Evolutionary conservation across 2,797 vertebrate genomes (phyloP), one percentile per base, ranked within the genome.

Genomic region (Pterois miles): DNA sequence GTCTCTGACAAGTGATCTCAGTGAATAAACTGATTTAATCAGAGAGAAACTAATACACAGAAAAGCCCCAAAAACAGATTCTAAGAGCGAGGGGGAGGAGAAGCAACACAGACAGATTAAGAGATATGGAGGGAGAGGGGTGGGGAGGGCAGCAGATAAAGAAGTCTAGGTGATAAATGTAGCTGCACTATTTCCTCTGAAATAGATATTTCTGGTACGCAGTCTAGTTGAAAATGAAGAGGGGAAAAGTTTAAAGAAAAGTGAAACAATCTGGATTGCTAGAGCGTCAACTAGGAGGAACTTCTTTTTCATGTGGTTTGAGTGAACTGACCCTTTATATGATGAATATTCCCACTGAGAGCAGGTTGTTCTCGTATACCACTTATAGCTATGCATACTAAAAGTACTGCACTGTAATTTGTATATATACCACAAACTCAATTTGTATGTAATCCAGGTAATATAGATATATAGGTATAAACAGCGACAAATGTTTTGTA

Each of bases 1-100:
- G 69, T 74, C 66, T 67, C 40, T 50, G 54, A 71, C 67, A 65
- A 77, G 62, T 81, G 71, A 62, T 67, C 69, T 60, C 27, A 3
- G 57, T 29, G 56, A 79, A 74, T 65, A 58, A 76, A 71, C 18
- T 10, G 79, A 85, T 89, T 43, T 80, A 76, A 86, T 86, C 78
- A 36, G 58, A 22, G 31, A 52, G 40, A 84, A 78, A 63, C 65
- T 63, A 82, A 86, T 76, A 62, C 78, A 65, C 1, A 71, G 25
- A 65, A 63, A 78, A 65, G 46, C 52, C 22, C 66, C 9, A 13
- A 59, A 85, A 81, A 74, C 43, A 46, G 75, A 74, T 71, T 82
- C 76, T 58, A 48, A 43, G 62, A 73, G 70, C 66, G 12, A 53
- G 22, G 67, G 43, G 31, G 60, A 43, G 29, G 54, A 13, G 58